These are phyloP conservation scores for Ganaspis brasiliensis DNA, from an alignment of 2,888 invertebrate species.

Conservation along the genomic window DNA sequence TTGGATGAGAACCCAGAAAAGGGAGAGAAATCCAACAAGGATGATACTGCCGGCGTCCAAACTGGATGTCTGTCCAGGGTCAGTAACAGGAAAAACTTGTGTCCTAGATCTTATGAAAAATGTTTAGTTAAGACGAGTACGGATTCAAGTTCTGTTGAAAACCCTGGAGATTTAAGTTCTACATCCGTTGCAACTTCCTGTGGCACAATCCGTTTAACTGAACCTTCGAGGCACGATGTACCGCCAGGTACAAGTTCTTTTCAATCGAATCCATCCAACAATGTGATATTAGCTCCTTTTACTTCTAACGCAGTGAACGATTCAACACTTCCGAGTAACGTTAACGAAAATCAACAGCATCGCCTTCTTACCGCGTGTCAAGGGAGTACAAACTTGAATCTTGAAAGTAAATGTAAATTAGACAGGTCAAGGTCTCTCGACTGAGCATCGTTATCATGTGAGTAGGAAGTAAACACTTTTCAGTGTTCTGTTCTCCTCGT, in stretches of 20 bases:
- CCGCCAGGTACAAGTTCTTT: constrained; percentile 58
- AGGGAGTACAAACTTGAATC: constrained; percentile 73
- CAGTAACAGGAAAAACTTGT: constrained; percentile 50
- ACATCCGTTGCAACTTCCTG: constrained; percentile 46
- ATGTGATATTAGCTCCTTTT: constrained; percentile 79
- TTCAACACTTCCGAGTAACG: constrained; percentile 63
- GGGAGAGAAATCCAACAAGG: constrained; percentile 17
- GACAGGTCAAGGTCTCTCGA: constrained; percentile 78
- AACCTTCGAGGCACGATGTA: constrained; percentile 28
- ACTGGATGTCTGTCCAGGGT: constrained; percentile 67
- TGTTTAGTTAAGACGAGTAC: background rate
- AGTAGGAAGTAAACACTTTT: constrained; percentile 42
- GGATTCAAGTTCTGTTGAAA: constrained; percentile 42
- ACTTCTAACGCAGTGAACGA: constrained; percentile 67
- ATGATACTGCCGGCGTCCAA: constrained; percentile 56
- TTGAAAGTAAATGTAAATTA: constrained; percentile 79
- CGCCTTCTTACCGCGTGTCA: constrained; percentile 64
- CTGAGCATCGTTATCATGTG: constrained; percentile 63
- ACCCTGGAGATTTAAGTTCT: constrained; percentile 47
- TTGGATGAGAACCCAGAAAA: background rate
- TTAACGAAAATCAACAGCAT: constrained; percentile 62
- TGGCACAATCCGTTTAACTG: constrained; percentile 37
- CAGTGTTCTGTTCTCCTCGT: constrained; percentile 27
- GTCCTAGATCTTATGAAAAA: constrained; percentile 44
- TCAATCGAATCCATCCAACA: constrained; percentile 79